phyloP scores from a whole-genome alignment of 2,113 vertebrate genomes.

The Indri indri region DNA sequence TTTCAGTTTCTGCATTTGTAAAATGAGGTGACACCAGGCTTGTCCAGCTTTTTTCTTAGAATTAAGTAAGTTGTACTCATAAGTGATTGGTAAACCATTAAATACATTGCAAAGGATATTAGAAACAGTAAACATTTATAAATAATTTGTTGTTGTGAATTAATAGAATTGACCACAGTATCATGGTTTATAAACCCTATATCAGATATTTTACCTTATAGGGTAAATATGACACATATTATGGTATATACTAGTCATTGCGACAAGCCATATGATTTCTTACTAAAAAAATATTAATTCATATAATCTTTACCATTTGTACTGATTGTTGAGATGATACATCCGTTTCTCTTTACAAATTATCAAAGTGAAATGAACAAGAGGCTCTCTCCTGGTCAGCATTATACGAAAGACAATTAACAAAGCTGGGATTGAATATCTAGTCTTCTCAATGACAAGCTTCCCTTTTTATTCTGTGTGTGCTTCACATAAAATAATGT shows the following conservation, averaged over 20 bases:
- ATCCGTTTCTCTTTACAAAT: background rate
- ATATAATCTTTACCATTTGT: background rate
- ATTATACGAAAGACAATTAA: background rate
- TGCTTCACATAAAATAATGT: background rate
- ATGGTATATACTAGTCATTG: background rate
- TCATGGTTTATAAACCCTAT: background rate
- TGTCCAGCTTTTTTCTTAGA: background rate
- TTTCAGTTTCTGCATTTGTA: background rate
- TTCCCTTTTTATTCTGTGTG: background rate
- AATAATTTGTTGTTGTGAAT: background rate
- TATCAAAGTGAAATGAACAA: background rate
- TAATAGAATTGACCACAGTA: background rate
- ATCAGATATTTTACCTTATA: background rate
- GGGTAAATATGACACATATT: background rate
- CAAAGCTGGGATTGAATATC: background rate
- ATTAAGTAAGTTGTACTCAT: background rate
- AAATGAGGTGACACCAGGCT: background rate
- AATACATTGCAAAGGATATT: background rate
- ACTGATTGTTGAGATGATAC: background rate
- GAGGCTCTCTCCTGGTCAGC: background rate
- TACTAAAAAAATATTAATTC: background rate
- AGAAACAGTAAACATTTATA: background rate
- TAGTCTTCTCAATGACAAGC: background rate
- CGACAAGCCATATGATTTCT: background rate
- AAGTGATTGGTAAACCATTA: background rate